These are phyloP conservation scores for Heliconius ismenius DNA, from an alignment of 2,888 invertebrate species.

Conservation along the genomic window DNA sequence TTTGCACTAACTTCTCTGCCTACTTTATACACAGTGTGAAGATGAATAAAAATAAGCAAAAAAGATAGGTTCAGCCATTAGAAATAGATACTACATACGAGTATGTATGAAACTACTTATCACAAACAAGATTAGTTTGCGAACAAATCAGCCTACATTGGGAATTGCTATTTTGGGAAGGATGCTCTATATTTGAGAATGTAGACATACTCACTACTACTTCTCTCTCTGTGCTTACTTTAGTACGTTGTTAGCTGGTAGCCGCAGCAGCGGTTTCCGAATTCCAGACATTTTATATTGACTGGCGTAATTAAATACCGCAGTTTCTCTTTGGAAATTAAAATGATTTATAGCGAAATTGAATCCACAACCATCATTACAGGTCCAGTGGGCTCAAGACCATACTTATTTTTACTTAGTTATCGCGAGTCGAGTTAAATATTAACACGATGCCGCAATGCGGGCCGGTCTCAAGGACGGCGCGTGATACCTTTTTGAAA, in stretches of 20 bases:
- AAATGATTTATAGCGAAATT: neutral
- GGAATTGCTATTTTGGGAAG: neutral
- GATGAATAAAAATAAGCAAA: no score
- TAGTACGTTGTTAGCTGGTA: no score
- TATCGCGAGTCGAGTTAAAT: conserved; percentile 42
- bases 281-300: neutral
- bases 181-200: neutral
- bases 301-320: neutral
- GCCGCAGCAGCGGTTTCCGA: no score
- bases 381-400: neutral
- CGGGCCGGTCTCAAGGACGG: conserved; percentile 45
- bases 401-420: conserved; percentile 42
- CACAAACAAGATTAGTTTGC: no score
- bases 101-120: no score
- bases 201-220: neutral
- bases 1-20: no score
- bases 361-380: neutral
- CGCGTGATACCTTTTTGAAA: conserved; percentile 32
- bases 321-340: neutral
- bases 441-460: conserved; percentile 46
- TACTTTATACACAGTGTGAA: no score
- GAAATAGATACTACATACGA: no score
- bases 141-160: neutral
- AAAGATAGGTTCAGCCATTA: no score
- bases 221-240: no score